phyloP scores from a whole-genome alignment of 1,140 invertebrate species.

The Heliothis virescens region DNA sequence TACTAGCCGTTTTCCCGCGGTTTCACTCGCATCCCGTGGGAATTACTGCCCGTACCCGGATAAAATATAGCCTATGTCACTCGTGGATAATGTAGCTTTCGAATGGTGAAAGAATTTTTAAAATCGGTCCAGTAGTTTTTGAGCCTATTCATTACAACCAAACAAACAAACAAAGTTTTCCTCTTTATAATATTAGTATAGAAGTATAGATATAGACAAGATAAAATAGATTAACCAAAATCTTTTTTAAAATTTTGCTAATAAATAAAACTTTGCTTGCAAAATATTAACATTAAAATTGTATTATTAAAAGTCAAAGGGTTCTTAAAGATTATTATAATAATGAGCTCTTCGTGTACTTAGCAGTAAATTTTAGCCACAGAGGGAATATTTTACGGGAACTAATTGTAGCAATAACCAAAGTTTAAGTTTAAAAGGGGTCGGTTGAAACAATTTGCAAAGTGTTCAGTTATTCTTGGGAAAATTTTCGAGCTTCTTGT shows the following conservation, averaged over 20 bases:
- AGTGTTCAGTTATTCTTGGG: constrained; percentile 71
- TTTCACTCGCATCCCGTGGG: no score
- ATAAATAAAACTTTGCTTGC: not conserved
- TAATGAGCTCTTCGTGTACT: constrained; percentile 64
- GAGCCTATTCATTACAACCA: no score
- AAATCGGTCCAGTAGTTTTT: no score
- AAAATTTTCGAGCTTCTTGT: constrained; percentile 10
- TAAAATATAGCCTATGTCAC: no score
- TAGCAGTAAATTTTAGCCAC: constrained; percentile 62
- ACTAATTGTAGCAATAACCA: constrained; percentile 76
- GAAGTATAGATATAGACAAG: no score
- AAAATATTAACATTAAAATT: constrained; percentile 10
- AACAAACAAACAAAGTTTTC: no score
- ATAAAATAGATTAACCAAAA: not conserved
- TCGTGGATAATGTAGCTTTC: no score
- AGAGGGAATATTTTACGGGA: constrained; percentile 78
- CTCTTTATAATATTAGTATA: no score
- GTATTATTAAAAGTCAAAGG: constrained; percentile 13
- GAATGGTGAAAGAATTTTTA: no score
- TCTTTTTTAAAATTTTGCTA: not conserved
- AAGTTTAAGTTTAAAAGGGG: constrained; percentile 68
- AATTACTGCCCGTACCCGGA: no score
- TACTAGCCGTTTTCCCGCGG: no score
- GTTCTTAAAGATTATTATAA: constrained; percentile 61
- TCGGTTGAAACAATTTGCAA: constrained; percentile 69